Evolutionary conservation across 2,888 invertebrate species (phyloP).

Genomic region (Acleris emargana): DNA sequence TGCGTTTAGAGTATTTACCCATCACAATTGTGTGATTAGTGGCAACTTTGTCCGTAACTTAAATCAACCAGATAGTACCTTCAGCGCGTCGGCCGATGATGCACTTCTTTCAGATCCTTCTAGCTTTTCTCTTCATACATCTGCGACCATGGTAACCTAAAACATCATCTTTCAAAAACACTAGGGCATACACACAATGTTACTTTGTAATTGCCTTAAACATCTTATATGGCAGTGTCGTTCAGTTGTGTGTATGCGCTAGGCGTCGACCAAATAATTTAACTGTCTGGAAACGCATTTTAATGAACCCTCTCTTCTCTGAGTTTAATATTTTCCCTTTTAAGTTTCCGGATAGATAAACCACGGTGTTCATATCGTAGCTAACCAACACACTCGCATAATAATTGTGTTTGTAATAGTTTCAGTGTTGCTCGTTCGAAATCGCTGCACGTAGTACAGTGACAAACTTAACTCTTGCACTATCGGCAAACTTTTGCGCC

Average conservation of each 20-base stretch:
- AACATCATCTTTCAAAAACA: background rate
- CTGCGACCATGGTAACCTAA: constrained; percentile 29
- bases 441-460: constrained; percentile 44
- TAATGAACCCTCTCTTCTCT: background rate
- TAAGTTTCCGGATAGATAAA: constrained; percentile 16
- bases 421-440: constrained; percentile 38
- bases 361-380: constrained; percentile 19
- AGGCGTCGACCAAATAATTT: constrained; percentile 10
- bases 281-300: constrained; percentile 7
- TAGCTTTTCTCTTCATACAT: constrained; percentile 34
- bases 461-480: constrained; percentile 40
- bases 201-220: background rate
- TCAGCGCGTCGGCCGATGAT: constrained; percentile 31
- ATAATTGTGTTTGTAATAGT: constrained; percentile 36
- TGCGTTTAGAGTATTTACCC: background rate
- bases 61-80: constrained; percentile 27
- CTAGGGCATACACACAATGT: background rate
- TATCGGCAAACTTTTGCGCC: constrained; percentile 27
- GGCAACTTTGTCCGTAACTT: constrained; percentile 22
- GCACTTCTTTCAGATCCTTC: constrained; percentile 21
- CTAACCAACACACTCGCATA: constrained; percentile 22
- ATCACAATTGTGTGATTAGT: constrained; percentile 1
- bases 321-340: background rate
- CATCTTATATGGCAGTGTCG: too few species aligned
- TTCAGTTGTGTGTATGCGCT: constrained; percentile 6